Conservation (phyloP, 2,797 vertebrate genomes). For the Sciurus carolinensis region DNA sequence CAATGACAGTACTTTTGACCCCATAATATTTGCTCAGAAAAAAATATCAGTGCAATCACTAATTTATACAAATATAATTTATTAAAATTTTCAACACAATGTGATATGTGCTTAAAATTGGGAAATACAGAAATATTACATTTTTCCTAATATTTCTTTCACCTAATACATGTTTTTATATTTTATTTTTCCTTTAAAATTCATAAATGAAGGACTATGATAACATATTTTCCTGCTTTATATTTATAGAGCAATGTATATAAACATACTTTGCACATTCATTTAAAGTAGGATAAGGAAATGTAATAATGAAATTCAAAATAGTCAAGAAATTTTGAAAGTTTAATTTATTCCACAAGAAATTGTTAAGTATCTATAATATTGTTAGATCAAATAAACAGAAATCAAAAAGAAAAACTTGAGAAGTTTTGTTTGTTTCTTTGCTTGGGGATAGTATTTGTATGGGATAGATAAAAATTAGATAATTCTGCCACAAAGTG, state of each 20-base stretch:
- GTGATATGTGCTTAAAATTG: neutral
- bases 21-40: constrained; percentile 6
- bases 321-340: constrained; percentile 5
- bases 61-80: constrained; percentile 59
- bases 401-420: neutral
- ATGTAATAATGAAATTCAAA: neutral
- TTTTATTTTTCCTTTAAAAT: constrained; percentile 29
- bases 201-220: neutral
- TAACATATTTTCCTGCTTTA: neutral
- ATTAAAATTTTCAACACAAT: constrained; percentile 55
- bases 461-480: neutral
- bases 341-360: neutral
- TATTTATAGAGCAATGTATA: neutral
- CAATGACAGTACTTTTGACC: constrained; percentile 41
- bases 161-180: neutral
- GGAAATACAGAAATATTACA: neutral
- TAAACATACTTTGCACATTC: neutral
- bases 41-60: constrained; percentile 45
- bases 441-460: neutral
- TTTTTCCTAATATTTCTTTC: neutral
- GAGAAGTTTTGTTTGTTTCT: neutral
- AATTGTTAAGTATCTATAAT: neutral
- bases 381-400: neutral
- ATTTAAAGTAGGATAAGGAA: constrained; percentile 7
- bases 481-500: neutral